A percentile compares a stretch with the other conserved stretches of the same genome.
These are phyloP conservation scores for Orchestia grillus DNA, from an alignment of 1,140 invertebrate genomes.

Conservation along the genomic window DNA sequence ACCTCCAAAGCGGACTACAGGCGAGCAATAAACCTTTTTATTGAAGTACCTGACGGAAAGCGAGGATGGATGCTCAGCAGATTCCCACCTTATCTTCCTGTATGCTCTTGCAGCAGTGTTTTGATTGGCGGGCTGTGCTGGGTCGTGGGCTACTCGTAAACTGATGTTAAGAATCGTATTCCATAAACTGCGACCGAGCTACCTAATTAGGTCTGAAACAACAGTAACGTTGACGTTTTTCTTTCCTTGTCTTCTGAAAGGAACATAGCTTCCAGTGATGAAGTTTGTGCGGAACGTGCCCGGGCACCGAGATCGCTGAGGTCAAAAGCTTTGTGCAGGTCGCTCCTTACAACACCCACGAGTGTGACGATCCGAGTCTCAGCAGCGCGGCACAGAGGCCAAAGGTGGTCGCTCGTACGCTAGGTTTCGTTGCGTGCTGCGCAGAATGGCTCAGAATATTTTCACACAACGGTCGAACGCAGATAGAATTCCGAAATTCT, in stretches of 20 bases:
- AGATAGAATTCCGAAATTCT: background rate
- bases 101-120: background rate
- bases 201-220: background rate
- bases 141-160: background rate
- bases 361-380: background rate
- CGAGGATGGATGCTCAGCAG: background rate
- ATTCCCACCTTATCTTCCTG: background rate
- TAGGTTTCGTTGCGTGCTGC: background rate
- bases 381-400: too few species aligned
- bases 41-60: background rate
- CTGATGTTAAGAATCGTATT: background rate
- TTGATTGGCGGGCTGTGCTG: background rate
- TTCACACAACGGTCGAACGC: background rate
- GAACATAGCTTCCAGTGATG: background rate
- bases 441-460: background rate
- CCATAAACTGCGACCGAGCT: background rate
- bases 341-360: background rate
- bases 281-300: background rate
- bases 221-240: background rate
- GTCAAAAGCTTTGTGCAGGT: background rate
- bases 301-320: background rate
- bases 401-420: background rate
- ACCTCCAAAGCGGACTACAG: background rate
- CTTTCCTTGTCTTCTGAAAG: background rate
- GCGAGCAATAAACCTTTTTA: background rate